phyloP scores from a whole-genome alignment of 2,888 invertebrate species.

The Thera britannica region DNA sequence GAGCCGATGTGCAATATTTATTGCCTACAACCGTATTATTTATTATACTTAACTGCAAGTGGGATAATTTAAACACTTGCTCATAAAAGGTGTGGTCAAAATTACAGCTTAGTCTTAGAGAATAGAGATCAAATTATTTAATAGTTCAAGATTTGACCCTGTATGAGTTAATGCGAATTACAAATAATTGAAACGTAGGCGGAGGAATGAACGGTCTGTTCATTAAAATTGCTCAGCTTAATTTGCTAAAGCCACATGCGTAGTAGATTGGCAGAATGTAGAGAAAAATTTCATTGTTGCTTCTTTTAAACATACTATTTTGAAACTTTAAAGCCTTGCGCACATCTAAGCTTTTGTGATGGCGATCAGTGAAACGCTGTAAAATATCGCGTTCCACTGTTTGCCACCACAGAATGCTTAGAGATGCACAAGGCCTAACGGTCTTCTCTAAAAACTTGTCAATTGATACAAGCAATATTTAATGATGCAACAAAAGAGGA shows the following conservation, averaged over 20 bases:
- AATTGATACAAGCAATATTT: too few relatives aligned
- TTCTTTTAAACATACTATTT: constrained; percentile 18
- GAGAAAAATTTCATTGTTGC: constrained; percentile 28
- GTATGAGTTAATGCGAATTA: constrained; percentile 50
- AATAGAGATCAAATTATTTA: constrained; percentile 57
- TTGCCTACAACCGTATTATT: too few relatives aligned
- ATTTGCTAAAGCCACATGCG: constrained; percentile 41
- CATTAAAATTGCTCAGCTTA: constrained; percentile 48
- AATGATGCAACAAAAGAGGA: too few relatives aligned
- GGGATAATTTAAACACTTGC: background rate
- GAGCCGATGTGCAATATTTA: too few relatives aligned
- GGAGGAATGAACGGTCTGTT: constrained; percentile 46
- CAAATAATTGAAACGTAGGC: constrained; percentile 45
- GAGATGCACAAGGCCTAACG: too few relatives aligned
- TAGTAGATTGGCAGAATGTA: constrained; percentile 29
- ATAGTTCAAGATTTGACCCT: constrained; percentile 77
- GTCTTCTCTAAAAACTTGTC: too few relatives aligned
- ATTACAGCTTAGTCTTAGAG: constrained; percentile 11
- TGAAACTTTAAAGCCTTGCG: background rate
- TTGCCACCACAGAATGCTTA: too few relatives aligned
- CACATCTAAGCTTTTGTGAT: too few relatives aligned
- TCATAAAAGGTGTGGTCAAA: constrained; percentile 13
- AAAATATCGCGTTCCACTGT: too few relatives aligned
- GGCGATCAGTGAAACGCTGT: too few relatives aligned
- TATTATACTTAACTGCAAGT: background rate